Base-by-base conservation (phyloP, 2,797 vertebrate species). In the Ispidina picta region DNA sequence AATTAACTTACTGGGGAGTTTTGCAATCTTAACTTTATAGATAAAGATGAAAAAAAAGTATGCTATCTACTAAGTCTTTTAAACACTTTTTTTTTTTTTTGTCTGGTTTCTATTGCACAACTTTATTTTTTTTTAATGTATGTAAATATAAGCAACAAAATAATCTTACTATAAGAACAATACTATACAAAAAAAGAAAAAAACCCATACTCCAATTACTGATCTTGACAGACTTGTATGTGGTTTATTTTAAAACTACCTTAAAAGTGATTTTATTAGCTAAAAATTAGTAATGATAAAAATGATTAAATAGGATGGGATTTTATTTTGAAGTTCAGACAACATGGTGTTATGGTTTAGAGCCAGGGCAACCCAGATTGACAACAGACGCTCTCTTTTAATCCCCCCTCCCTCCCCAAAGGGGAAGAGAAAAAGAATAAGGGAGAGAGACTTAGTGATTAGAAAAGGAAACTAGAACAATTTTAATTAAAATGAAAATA, bases 301-400 rank as follows among this genome's bases (percentile, higher is more conserved):
- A 92, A 84, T 72, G 37, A 79, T 94, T 81, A 90, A 89, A 88
- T 80, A 56, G 25, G 74, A 68, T 93, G 72, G 69, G 88, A 74
- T 37, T 93, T 97, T 96, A 48, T 94, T 88, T 90, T 96, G 84
- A 97, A 92, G 48, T 88, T 84, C 59, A 96, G 84, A 76, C 68
- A 95, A 15, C 35, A 37, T 37, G 37, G 37, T 37, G 37, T 37
- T 37, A 37, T 37, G 37, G 37, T 37, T 37, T 37, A 37, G 37
- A 37, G 37, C 37, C 37, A 37, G 37, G 37, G 37, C 37, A 37
- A 37, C 12, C 37, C 37, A 37, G 37, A 37, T 37, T 37, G 37
- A 37, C 37, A 37, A 37, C 10, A 37, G 37, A 37, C 5, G 12
- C 37, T 37, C 37, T 37, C 37, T 37, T 37, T 37, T 37, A 37